A percentile compares a stretch with the other conserved stretches of the same genome.
Conservation (phyloP, 2,113 vertebrate genomes). For the Corythornis madagascariensis region DNA sequence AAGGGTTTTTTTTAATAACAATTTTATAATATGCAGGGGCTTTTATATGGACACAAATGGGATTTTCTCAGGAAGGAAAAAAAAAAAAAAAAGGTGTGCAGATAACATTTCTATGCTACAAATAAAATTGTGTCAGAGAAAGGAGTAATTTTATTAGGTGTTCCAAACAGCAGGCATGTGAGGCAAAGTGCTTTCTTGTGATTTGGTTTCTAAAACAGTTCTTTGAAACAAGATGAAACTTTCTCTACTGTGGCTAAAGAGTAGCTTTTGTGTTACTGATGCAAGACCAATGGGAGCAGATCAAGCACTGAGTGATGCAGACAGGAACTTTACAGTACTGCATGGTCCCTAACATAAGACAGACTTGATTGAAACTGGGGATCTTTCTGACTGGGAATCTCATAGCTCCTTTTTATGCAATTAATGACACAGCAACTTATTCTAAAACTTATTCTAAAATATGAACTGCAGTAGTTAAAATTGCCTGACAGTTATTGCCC, state of each 20-base stretch:
- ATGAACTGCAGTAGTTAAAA: background rate
- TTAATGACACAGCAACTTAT: background rate
- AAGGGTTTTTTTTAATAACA: background rate
- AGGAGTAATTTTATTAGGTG: background rate
- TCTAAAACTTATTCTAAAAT: background rate
- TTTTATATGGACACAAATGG: background rate
- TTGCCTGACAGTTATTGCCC: background rate
- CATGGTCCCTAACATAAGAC: background rate
- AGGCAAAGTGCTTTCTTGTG: background rate
- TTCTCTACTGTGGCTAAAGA: background rate
- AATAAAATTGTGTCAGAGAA: background rate
- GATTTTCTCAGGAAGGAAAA: background rate
- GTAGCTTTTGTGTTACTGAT: background rate
- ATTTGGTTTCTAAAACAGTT: constrained; percentile 1
- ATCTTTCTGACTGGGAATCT: background rate
- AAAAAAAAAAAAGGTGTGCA: background rate
- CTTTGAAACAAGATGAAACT: background rate
- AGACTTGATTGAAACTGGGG: background rate
- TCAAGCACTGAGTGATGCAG: background rate
- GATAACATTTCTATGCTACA: background rate
- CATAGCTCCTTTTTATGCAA: background rate
- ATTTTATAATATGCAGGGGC: background rate
- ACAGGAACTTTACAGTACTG: background rate
- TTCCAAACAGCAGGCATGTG: background rate
- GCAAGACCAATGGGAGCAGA: background rate